Conservation (phyloP, 2,888 invertebrate species). For the Julus scanicus region DNA sequence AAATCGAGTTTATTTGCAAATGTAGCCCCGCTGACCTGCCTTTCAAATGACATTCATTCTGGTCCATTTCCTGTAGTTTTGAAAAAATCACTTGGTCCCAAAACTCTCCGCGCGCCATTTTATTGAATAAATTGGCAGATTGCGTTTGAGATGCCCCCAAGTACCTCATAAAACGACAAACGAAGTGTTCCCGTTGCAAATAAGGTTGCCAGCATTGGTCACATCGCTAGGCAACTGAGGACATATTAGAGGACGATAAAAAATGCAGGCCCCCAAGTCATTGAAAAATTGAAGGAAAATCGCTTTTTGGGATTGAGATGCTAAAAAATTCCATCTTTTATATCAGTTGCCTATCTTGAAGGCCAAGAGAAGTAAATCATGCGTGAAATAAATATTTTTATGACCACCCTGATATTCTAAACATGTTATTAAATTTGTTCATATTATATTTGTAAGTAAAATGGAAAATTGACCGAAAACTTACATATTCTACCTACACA, state of each 20-base stretch:
- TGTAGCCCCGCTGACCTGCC: background rate
- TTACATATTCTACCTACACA: too few relatives aligned
- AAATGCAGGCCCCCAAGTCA: background rate
- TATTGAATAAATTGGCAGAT: slow-evolving; percentile 39
- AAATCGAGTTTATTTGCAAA: slow-evolving; percentile 8
- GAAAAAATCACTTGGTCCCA: background rate
- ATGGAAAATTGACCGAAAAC: too few relatives aligned
- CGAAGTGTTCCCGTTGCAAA: background rate
- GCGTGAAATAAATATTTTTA: background rate
- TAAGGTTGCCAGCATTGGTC: background rate
- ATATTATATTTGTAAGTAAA: too few relatives aligned
- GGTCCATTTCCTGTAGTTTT: background rate
- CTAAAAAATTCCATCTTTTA: background rate
- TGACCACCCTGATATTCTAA: background rate
- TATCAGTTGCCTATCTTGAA: background rate
- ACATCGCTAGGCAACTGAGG: background rate
- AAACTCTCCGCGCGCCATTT: background rate
- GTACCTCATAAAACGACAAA: slow-evolving; percentile 20
- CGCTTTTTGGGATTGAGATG: background rate
- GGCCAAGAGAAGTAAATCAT: background rate
- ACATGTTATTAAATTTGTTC: too few relatives aligned
- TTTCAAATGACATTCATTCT: slow-evolving; percentile 22
- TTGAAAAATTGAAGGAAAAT: background rate
- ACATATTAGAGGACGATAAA: background rate
- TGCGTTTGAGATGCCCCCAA: background rate